Evolutionary conservation across 1,140 invertebrate species (phyloP).

Genomic region (Bradysia coprophila): DNA sequence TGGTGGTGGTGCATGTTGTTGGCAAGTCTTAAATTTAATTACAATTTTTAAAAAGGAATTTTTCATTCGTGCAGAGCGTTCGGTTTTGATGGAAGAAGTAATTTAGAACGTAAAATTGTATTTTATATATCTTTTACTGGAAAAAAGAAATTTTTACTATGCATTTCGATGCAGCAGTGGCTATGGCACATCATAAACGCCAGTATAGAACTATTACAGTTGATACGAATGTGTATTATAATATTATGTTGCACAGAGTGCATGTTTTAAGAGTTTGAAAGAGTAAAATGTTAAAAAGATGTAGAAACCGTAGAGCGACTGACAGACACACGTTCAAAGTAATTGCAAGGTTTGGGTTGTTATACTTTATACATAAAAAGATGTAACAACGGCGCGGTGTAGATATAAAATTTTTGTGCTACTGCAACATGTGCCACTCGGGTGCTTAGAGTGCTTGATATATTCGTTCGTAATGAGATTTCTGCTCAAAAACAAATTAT

Average conservation of each 20-base stretch:
- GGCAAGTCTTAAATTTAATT: not conserved
- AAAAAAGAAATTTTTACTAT: no score
- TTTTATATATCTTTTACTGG: not conserved
- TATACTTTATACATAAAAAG: not conserved
- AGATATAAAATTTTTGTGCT: no score
- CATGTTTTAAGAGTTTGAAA: no score
- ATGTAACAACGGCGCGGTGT: no score
- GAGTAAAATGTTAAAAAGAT: not conserved
- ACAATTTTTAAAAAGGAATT: not conserved
- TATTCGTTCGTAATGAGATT: not conserved
- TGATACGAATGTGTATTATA: no score
- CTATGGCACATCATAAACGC: no score
- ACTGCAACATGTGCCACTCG: not conserved
- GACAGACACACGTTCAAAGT: not conserved
- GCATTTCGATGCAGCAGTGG: no score
- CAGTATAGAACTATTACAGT: no score
- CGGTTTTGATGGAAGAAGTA: no score
- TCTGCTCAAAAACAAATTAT: no score
- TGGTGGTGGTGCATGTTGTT: no score
- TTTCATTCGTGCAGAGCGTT: not conserved
- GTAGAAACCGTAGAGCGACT: not conserved
- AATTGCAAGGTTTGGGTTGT: not conserved
- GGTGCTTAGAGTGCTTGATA: not conserved
- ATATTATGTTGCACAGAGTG: no score
- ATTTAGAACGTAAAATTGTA: not conserved